These are phyloP conservation scores for Heteractis magnifica DNA, from an alignment of 92 coral and sea anemone species.

Conservation along the genomic window DNA sequence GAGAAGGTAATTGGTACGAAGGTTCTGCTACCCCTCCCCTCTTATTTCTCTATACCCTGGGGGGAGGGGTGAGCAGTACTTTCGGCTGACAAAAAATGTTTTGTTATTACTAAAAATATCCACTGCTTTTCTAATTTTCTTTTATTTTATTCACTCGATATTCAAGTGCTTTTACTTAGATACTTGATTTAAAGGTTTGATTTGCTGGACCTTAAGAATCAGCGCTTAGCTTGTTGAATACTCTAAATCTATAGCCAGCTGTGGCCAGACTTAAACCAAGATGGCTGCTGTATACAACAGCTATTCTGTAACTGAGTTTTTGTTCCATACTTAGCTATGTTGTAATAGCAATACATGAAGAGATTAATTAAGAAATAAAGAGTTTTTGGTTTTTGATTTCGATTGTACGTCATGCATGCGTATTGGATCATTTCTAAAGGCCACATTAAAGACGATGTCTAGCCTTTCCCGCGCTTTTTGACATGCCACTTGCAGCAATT, in stretches of 20 bases:
- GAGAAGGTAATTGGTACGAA: too few relatives aligned
- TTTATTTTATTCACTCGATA: too few relatives aligned
- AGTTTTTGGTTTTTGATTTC: background rate
- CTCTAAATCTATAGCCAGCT: background rate
- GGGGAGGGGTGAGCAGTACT: background rate
- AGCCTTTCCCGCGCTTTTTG: too few relatives aligned
- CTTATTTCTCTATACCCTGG: background rate
- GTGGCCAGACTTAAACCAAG: background rate
- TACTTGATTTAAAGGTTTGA: background rate
- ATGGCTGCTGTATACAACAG: too few relatives aligned
- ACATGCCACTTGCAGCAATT: too few relatives aligned
- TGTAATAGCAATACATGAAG: background rate
- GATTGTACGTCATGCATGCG: background rate
- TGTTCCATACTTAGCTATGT: constrained; percentile 8
- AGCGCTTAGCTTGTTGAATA: background rate
- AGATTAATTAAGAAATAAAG: background rate
- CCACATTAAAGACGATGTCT: too few relatives aligned
- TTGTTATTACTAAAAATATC: background rate
- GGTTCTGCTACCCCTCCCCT: too few relatives aligned
- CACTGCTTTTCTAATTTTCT: too few relatives aligned
- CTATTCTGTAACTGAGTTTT: background rate
- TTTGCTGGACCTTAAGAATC: too few relatives aligned
- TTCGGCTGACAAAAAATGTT: background rate
- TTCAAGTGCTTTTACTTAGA: background rate
- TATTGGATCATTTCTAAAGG: background rate